phyloP scores from a whole-genome alignment of 2,797 vertebrate species.

The Smutsia temminckii region DNA sequence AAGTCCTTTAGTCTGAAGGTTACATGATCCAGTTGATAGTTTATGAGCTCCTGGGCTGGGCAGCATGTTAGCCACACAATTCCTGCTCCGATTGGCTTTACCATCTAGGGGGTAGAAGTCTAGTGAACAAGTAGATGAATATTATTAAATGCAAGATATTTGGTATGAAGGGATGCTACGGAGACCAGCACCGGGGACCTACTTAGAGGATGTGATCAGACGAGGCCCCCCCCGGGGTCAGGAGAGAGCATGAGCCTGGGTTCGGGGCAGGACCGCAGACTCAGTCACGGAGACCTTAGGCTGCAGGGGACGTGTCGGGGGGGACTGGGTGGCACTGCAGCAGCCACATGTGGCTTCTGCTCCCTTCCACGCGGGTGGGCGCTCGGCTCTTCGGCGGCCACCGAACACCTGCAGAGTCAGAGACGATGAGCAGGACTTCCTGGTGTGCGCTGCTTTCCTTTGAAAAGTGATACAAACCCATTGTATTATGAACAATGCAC shows the following conservation, averaged over 20 bases:
- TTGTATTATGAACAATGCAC: background rate
- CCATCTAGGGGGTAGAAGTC: background rate
- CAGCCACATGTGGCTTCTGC: no score
- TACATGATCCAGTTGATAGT: background rate
- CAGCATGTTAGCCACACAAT: background rate
- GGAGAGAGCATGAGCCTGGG: background rate
- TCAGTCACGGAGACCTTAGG: background rate
- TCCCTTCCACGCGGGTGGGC: accelerated
- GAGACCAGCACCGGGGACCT: background rate
- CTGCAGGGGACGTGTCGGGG: background rate
- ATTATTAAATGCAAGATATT: background rate
- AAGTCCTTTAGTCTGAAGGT: background rate
- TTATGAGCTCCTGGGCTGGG: background rate
- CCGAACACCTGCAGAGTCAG: background rate
- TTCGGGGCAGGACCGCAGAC: background rate
- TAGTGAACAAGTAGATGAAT: background rate
- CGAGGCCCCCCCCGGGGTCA: background rate
- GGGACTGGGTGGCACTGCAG: no score
- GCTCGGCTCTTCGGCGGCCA: background rate
- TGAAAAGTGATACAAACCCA: background rate
- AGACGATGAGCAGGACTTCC: background rate
- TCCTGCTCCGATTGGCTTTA: background rate
- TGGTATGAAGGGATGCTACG: background rate
- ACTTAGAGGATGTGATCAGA: background rate
- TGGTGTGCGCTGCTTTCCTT: background rate